Conservation (phyloP, 2,797 vertebrate genomes). For the Urophycis tenuis region DNA sequence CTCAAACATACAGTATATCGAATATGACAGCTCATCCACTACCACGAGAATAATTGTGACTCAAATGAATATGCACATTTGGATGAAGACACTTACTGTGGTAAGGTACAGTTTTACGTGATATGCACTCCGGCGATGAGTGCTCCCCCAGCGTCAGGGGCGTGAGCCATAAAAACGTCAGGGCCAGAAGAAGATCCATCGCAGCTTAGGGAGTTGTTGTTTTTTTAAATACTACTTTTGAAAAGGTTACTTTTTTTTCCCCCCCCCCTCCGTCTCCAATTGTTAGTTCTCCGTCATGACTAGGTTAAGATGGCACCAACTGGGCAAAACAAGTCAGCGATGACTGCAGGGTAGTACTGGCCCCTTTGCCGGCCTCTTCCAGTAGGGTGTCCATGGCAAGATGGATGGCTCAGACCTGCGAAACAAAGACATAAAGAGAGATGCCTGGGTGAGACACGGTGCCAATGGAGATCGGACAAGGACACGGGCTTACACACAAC, state of each 20-base stretch:
- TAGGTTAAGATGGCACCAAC: slow-evolving; percentile 41
- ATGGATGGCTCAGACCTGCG: slow-evolving; percentile 58
- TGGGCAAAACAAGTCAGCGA: slow-evolving; percentile 45
- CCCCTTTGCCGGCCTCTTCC: slow-evolving; percentile 60
- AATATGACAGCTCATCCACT: neutral
- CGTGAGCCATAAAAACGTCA: slow-evolving; percentile 56
- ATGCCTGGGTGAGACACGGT: slow-evolving; percentile 51
- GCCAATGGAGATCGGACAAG: slow-evolving; percentile 32
- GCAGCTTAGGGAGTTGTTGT: neutral
- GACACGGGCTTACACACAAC: slow-evolving; percentile 8
- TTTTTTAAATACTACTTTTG: neutral
- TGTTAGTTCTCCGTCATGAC: neutral
- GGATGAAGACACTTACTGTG: slow-evolving; percentile 56
- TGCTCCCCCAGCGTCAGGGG: slow-evolving; percentile 40
- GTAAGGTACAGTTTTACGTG: slow-evolving; percentile 67
- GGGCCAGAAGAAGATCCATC: slow-evolving; percentile 24
- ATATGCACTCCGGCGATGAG: slow-evolving; percentile 37
- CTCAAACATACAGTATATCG: neutral
- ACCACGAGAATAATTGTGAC: neutral
- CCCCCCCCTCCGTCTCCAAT: neutral
- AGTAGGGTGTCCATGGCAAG: slow-evolving; percentile 58
- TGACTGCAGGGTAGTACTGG: slow-evolving; percentile 48
- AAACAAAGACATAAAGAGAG: slow-evolving; percentile 39
- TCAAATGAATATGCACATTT: neutral
- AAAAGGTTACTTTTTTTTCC: neutral